These are phyloP conservation scores for Lordiphosa collinella DNA, from an alignment of 1,140 invertebrate genomes.

Conservation along the genomic window DNA sequence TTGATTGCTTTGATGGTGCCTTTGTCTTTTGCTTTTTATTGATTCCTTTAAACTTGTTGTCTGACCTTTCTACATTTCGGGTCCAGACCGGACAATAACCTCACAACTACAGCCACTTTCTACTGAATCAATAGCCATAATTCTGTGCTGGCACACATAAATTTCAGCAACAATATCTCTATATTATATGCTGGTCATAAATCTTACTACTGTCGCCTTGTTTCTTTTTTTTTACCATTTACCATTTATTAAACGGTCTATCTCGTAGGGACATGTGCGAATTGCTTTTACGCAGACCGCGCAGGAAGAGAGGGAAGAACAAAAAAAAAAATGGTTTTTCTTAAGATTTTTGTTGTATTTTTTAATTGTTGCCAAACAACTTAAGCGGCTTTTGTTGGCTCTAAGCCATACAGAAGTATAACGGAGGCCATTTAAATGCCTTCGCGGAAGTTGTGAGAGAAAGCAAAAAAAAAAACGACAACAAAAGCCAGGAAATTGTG, in stretches of 20 bases:
- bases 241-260: constrained; percentile 50
- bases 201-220: constrained; percentile 36
- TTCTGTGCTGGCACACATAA: constrained; percentile 46
- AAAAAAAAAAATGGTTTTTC: constrained; percentile 16
- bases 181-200: constrained; percentile 49
- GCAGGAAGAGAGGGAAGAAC: not conserved
- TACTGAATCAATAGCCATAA: constrained; percentile 69
- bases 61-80: constrained; percentile 37
- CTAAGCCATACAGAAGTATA: constrained; percentile 3
- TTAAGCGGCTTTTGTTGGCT: constrained; percentile 12
- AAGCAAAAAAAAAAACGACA: not conserved
- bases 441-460: constrained; percentile 8
- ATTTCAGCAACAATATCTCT: constrained; percentile 19
- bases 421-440: constrained; percentile 4
- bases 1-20: too few relatives aligned
- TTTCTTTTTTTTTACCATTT: constrained; percentile 36
- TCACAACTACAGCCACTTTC: constrained; percentile 7
- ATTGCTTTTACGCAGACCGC: not conserved
- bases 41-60: constrained; percentile 13
- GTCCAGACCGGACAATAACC: constrained; percentile 17
- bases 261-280: constrained; percentile 32
- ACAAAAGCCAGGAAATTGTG: not conserved
- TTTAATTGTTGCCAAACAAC: constrained; percentile 4
- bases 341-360: constrained; percentile 15
- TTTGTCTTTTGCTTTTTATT: too few relatives aligned